Percentiles rank a stretch among this genome's conserved stretches.
Evolutionary conservation across 2,113 vertebrate genomes (phyloP).

Genomic region (Zingel zingel): DNA sequence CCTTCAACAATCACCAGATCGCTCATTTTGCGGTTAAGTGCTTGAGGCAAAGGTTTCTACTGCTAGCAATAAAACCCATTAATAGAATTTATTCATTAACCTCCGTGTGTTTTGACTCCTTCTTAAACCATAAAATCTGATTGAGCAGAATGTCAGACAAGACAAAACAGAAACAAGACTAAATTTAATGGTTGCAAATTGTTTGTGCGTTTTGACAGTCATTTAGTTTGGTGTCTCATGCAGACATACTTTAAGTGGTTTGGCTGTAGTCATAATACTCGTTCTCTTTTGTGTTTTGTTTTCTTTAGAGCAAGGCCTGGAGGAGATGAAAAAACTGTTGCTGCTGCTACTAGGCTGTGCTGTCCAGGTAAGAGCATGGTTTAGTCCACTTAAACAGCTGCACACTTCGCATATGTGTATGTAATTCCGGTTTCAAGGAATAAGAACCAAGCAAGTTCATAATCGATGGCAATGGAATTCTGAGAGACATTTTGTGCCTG

Average conservation of each 20-base stretch:
- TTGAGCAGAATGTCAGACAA: background rate
- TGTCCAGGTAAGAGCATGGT: constrained; percentile 90
- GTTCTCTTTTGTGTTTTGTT: constrained; percentile 29
- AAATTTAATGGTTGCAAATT: background rate
- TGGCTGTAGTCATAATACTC: background rate
- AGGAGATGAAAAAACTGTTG: constrained; percentile 94
- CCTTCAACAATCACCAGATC: background rate
- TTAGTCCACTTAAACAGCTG: background rate
- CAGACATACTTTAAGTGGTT: background rate
- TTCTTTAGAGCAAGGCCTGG: constrained; percentile 92
- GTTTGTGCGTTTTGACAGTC: background rate
- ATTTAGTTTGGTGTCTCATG: constrained; percentile 9
- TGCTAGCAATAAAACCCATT: background rate
- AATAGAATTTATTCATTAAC: background rate
- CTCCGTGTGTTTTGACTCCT: background rate
- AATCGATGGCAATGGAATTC: background rate
- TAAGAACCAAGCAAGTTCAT: background rate
- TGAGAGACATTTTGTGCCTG: background rate
- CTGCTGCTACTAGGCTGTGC: constrained; percentile 96
- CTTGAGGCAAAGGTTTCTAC: background rate
- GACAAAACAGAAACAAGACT: background rate
- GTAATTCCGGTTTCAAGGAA: background rate
- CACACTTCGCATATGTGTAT: background rate
- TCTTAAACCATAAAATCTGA: background rate
- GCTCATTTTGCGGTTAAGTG: background rate